Base-by-base conservation (phyloP, 2,888 invertebrate species). In the Apodemia hepburni region DNA sequence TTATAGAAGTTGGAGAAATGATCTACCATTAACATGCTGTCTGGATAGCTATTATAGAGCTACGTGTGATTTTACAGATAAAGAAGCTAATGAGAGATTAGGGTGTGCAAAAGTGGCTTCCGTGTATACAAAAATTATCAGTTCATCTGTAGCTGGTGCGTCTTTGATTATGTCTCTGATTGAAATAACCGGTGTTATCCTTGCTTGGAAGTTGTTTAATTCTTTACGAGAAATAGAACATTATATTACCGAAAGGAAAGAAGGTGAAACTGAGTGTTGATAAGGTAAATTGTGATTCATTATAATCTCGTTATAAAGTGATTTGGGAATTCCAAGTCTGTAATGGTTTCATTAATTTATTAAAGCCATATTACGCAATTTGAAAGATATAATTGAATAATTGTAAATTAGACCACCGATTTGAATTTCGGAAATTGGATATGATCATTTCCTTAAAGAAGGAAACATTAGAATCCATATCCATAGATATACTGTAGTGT, bases 51-150 rank as follows among this genome's bases (percentile, higher is more conserved):
- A 89, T 69, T 89, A 89, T 70, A 68, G 88, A 65, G 82, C 90
- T 0, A 83, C 81, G 11, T 91, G 91, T 62, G 90, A 90, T 58
- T 90, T 91, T 69, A 91, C 91, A 0, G 90, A 91, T 61, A 91
- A 91, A 70, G 91, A 91, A 70, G 91, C 91, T 0, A 91, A 91
- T 65, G 91, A 91, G 65, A 76, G 90, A 71, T 71, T 90, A 54
- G 91, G 91, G 54, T 91, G 90, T 78, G 89, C 90, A 68, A 90
- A 90, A 77, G 91, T 91, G 64, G 91, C 91, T 0, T 72, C 90
- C n/a, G 91, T 89, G 27, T 91, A 91, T 68, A 86, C 88, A 0
- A 90, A 90, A 74, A 91, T 91, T 61, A 89, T 91, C 69, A 88
- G 87, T 65, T 89, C 90, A 0, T 87, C 87, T 0, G 79, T 91